Evolutionary conservation across 1,140 invertebrate genomes (phyloP).

Genomic region (Scaptomyza montana): DNA sequence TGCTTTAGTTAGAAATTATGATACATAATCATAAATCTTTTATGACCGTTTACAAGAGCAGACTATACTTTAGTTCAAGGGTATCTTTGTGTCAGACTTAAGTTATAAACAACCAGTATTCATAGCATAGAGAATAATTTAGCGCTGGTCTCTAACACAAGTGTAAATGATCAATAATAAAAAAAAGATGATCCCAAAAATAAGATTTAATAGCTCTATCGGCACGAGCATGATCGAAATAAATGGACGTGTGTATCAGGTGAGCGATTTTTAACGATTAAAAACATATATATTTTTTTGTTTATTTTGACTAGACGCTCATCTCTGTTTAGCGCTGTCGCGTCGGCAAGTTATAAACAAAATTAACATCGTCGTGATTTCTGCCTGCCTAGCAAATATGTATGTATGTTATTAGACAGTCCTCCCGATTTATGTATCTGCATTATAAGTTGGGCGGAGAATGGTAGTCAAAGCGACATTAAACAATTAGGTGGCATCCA

Average conservation of each 20-base stretch:
- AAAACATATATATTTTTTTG: conserved; percentile 19
- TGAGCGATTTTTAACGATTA: conserved; percentile 46
- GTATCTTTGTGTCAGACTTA: not conserved
- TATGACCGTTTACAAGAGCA: too few species aligned
- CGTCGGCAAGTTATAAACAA: conserved; percentile 65
- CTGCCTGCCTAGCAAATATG: not conserved
- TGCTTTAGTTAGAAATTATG: not conserved
- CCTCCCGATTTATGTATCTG: conserved; percentile 31
- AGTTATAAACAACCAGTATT: not conserved
- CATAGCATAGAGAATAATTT: not conserved
- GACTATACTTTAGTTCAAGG: not conserved
- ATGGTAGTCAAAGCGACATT: too few species aligned
- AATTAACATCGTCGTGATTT: not conserved
- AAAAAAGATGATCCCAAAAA: conserved; percentile 10
- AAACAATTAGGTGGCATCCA: conserved; percentile 20
- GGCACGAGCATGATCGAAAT: conserved; percentile 9
- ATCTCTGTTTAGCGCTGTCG: conserved; percentile 67
- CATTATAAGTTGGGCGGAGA: not conserved
- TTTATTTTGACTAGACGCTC: conserved; percentile 52
- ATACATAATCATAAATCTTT: not conserved
- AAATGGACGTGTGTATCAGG: conserved; percentile 33
- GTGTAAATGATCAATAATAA: not conserved
- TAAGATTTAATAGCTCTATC: not conserved
- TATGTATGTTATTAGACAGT: conserved; percentile 36
- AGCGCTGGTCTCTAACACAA: not conserved